Base-by-base conservation (phyloP, 2,888 invertebrate genomes). In the Rhynchonema sp. region DNA sequence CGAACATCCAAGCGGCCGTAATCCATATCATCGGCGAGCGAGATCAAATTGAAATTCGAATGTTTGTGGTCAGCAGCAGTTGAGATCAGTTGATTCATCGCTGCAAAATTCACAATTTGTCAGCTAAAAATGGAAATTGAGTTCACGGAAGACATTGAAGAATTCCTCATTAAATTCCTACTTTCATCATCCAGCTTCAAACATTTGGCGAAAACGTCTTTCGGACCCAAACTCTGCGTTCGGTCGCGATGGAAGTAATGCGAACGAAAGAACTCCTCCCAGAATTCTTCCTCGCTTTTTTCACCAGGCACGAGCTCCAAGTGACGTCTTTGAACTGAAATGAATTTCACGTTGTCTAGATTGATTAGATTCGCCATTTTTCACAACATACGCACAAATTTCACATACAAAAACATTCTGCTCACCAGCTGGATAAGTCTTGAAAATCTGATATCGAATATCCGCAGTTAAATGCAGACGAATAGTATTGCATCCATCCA, bases 201-300 rank as follows among this genome's bases (percentile, higher is more conserved):
- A 80, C 96, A 98, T 77, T 96, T 96, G 27, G 90, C 86, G 74
- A 98, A 98, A 62, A 96, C 80, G 75, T 98, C 96, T 78, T 94
- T 90, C 71, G 84, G 68, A 57, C 68, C 66, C 30, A 67, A 62
- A 62, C 67, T 88, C 62, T 85, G 61, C 89, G 83, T 77, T 67
- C 91, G 83, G 78, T 96, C 94, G 57, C 79, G 66, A 66, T 80
- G 79, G 68, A 80, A 80, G 78, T 99, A 99, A 79, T 98, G 96
- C 23, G 94, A 96, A 74, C 98, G 96, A 79, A 98, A 98, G 78
- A 99, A 99, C 72, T 91, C 87, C 22, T 90, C 91, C 98, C 98
- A 99, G 78, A 99, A 99, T 72, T 94, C 92, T 0, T 87, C 82
- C 77, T 98, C 98, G 0, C 86, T 83, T 82, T 96, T 81, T 78